Conservation (phyloP, 64 coral and sea anemone species). For the Cladopsammia gracilis region DNA sequence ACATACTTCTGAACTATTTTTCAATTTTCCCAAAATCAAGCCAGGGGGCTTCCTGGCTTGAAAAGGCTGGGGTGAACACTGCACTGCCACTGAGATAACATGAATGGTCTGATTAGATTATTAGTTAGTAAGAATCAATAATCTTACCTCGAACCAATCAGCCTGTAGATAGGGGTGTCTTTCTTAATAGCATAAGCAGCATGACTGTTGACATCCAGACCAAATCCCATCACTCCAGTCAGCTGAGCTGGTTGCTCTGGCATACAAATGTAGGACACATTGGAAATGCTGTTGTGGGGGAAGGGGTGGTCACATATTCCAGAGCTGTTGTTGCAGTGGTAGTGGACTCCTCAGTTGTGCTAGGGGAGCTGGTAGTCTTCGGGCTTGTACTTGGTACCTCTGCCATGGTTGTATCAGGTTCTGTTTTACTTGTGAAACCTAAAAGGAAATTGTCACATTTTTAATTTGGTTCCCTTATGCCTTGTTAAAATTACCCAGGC, state of each 20-base stretch:
- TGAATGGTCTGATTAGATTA: no score
- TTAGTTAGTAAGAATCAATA: no score
- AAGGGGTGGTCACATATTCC: background rate
- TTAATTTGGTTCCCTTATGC: no score
- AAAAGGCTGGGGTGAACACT: no score
- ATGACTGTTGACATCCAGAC: slow-evolving; percentile 50
- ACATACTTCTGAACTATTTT: no score
- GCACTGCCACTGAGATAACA: no score
- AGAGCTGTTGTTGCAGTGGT: background rate
- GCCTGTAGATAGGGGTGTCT: background rate
- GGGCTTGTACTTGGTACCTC: background rate
- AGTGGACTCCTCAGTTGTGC: slow-evolving; percentile 1
- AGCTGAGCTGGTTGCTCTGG: background rate
- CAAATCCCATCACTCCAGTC: slow-evolving; percentile 15
- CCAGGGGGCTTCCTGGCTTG: no score
- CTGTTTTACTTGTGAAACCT: background rate
- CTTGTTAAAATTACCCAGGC: no score
- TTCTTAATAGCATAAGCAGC: slow-evolving; percentile 11
- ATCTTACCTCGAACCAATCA: slow-evolving; percentile 15
- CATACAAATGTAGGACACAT: background rate
- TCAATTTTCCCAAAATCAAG: no score
- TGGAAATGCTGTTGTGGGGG: slow-evolving; percentile 11
- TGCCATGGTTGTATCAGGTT: background rate
- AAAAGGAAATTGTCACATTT: background rate
- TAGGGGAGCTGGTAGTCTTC: background rate